phyloP scores from a whole-genome alignment of 2,888 invertebrate species.

The Zhuqinia jingwanae region DNA sequence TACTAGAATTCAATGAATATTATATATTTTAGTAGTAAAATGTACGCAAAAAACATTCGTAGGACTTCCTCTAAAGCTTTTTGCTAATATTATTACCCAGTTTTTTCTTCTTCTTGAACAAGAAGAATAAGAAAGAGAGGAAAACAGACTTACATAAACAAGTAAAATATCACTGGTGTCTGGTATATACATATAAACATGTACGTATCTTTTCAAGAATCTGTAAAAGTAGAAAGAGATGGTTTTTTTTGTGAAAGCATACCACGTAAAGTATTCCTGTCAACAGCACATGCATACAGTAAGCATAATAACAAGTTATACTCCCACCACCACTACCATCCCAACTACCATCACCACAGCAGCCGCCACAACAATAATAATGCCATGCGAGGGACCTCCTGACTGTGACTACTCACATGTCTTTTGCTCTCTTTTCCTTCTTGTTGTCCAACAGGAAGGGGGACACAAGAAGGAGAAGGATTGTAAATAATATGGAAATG shows the following conservation, averaged over 20 bases:
- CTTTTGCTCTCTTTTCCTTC: constrained; percentile 24
- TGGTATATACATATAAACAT: not conserved
- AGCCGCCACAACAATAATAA: constrained; percentile 65
- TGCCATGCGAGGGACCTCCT: constrained; percentile 52
- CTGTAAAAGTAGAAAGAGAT: constrained; percentile 10
- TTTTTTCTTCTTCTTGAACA: constrained; percentile 41
- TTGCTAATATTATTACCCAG: constrained; percentile 70
- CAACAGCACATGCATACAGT: constrained; percentile 61
- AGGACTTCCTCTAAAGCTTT: constrained; percentile 63
- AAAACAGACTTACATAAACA: constrained; percentile 19
- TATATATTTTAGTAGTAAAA: constrained; percentile 25
- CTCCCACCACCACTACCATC: constrained; percentile 36
- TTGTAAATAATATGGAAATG: constrained; percentile 74
- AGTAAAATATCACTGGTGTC: not conserved
- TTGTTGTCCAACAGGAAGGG: constrained; percentile 62
- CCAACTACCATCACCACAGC: constrained; percentile 33
- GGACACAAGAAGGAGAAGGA: constrained; percentile 63
- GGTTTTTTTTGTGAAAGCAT: constrained; percentile 32
- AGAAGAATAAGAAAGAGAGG: constrained; percentile 26
- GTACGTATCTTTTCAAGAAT: constrained; percentile 40
- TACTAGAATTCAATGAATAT: constrained; percentile 66
- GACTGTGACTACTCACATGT: constrained; percentile 12
- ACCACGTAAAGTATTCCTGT: constrained; percentile 64
- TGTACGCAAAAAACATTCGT: constrained; percentile 55
- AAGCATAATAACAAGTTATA: constrained; percentile 63